Evolutionary conservation across 2,888 invertebrate genomes (phyloP).

Genomic region (Oegoconia quadripuncta): DNA sequence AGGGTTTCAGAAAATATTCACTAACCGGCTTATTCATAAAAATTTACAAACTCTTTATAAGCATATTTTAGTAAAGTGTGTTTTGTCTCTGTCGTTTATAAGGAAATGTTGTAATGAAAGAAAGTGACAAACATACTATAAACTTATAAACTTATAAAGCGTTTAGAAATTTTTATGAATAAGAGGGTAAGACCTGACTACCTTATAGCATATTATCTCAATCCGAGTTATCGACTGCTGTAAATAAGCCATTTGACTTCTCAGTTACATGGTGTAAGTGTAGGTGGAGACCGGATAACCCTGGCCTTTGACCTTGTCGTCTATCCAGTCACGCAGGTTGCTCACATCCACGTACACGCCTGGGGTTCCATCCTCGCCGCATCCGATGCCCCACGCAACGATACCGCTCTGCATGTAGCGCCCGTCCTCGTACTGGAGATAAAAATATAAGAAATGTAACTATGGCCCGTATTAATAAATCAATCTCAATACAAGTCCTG

Average conservation of each 20-base stretch:
- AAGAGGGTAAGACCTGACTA: too few species aligned
- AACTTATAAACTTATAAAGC: too few species aligned
- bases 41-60: background rate
- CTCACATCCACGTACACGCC: slow-evolving; percentile 88
- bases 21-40: background rate
- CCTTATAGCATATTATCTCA: too few species aligned
- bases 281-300: slow-evolving; percentile 60
- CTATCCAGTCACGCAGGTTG: slow-evolving; percentile 83
- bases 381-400: slow-evolving; percentile 91
- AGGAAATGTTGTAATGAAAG: too few species aligned
- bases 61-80: too few species aligned
- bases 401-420: slow-evolving; percentile 77
- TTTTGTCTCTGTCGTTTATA: too few species aligned
- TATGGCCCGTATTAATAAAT: too few species aligned
- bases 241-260: slow-evolving; percentile 2
- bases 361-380: slow-evolving; percentile 82
- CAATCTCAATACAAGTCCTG: too few species aligned
- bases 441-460: slow-evolving; percentile 5
- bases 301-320: slow-evolving; percentile 71
- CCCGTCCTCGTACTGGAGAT: slow-evolving; percentile 38
- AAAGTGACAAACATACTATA: too few species aligned
- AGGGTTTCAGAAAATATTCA: background rate
- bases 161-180: too few species aligned
- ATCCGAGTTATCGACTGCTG: too few species aligned
- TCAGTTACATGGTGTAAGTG: slow-evolving; percentile 26